Conservation (phyloP, 2,113 vertebrate genomes). For the Myxocyprinus asiaticus region DNA sequence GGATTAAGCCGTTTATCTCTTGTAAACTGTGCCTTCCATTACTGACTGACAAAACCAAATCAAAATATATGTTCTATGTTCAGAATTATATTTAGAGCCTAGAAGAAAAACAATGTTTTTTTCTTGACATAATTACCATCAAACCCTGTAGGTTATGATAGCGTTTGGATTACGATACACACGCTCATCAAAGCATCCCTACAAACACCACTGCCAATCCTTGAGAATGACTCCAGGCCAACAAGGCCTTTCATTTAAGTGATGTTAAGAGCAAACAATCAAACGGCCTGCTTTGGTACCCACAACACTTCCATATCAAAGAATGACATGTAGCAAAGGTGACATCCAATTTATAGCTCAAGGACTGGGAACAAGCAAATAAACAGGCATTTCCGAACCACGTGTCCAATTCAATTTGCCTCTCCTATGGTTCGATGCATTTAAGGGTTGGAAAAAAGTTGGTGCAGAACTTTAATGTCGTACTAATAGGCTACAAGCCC, state of each 20-base stretch:
- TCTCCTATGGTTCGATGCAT: conserved; percentile 66
- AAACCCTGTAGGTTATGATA: conserved; percentile 9
- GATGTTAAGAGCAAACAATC: conserved; percentile 72
- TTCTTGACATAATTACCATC: conserved; percentile 29
- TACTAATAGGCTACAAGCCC: conserved; percentile 55
- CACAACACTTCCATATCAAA: conserved; percentile 58
- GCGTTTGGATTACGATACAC: background rate
- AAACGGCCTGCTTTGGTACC: conserved; percentile 66
- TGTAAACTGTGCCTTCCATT: conserved; percentile 8
- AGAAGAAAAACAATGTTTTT: conserved; percentile 15
- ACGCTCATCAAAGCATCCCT: background rate
- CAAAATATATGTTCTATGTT: background rate
- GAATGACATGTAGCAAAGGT: conserved; percentile 73
- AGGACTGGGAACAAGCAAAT: conserved; percentile 73
- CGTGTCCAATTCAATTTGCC: conserved; percentile 71
- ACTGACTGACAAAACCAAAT: conserved; percentile 9
- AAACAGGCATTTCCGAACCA: conserved; percentile 68
- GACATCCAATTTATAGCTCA: conserved; percentile 77
- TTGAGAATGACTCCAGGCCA: conserved; percentile 60
- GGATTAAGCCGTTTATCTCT: conserved; percentile 19
- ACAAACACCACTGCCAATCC: conserved; percentile 63
- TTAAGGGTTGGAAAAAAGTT: conserved; percentile 55
- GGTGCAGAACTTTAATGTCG: conserved; percentile 64
- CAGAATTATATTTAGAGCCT: conserved; percentile 12
- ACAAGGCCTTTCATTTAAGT: conserved; percentile 63